Percentiles rank a stretch among this genome's conserved stretches.
These are phyloP conservation scores for Ciconia nigra DNA, from an alignment of 2,797 vertebrate species.

Conservation along the genomic window DNA sequence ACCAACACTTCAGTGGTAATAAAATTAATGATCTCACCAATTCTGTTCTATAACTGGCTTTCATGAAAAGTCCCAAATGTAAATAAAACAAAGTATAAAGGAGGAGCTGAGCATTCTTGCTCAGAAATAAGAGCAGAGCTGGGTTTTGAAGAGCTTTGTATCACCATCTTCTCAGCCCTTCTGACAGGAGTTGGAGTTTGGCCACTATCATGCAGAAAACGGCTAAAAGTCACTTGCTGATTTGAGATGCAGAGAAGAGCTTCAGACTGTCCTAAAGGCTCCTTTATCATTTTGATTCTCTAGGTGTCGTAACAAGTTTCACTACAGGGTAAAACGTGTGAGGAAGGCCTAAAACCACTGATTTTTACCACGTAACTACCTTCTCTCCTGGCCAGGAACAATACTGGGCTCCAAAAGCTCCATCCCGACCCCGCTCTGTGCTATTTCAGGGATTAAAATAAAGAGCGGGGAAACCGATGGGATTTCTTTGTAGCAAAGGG, in stretches of 20 bases:
- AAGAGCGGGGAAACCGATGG: background rate
- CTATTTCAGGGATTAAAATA: background rate
- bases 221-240: background rate
- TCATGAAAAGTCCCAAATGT: background rate
- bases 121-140: background rate
- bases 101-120: background rate
- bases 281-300: background rate
- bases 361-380: background rate
- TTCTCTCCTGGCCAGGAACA: background rate
- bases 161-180: background rate
- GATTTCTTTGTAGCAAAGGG: background rate
- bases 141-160: background rate
- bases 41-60: background rate
- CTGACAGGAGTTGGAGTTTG: background rate
- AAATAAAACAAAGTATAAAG: background rate
- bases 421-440: rapidly evolving
- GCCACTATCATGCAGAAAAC: background rate
- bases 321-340: background rate
- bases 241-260: background rate
- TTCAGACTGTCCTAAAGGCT: background rate
- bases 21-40: background rate
- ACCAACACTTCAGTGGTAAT: background rate
- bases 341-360: background rate
- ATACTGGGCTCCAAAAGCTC: background rate
- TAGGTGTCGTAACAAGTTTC: background rate